Conservation (phyloP, 1,140 invertebrate genomes). For the Melitaea cinxia region DNA sequence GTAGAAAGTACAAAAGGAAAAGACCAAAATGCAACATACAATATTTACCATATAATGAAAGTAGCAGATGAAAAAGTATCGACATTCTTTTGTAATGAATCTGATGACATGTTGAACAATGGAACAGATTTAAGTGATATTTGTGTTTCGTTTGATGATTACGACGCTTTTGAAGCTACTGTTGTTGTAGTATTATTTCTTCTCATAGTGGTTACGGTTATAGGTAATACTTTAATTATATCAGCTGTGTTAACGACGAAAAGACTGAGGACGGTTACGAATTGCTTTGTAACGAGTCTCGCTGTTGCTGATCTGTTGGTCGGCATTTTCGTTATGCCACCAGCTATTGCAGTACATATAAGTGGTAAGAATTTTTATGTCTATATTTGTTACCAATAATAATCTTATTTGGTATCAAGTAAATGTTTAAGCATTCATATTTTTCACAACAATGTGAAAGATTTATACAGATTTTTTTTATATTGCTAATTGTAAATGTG, state of each 20-base stretch:
- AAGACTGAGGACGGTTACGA: slow-evolving; percentile 94
- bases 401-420: too few species aligned
- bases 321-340: slow-evolving; percentile 96
- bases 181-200: slow-evolving; percentile 81
- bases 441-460: too few species aligned
- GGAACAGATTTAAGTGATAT: slow-evolving; percentile 32
- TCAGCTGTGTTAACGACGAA: slow-evolving; percentile 95
- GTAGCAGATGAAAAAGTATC: slow-evolving; percentile 38
- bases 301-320: slow-evolving; percentile 95
- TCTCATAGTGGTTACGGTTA: slow-evolving; percentile 84
- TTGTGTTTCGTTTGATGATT: slow-evolving; percentile 41
- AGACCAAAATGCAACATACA: slow-evolving; percentile 47
- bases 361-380: slow-evolving; percentile 82
- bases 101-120: slow-evolving; percentile 29
- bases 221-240: slow-evolving; percentile 96
- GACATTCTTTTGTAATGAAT: slow-evolving; percentile 32
- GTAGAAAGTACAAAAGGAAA: slow-evolving; percentile 54
- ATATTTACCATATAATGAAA: slow-evolving; percentile 48
- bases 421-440: too few species aligned
- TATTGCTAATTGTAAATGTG: too few species aligned
- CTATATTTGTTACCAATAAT: too few species aligned
- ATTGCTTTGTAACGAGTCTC: slow-evolving; percentile 96
- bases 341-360: slow-evolving; percentile 89
- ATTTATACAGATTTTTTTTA: too few species aligned
- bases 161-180: slow-evolving; percentile 66